Base-by-base conservation (phyloP, 2,888 invertebrate species). In the Eremobia ochroleuca region DNA sequence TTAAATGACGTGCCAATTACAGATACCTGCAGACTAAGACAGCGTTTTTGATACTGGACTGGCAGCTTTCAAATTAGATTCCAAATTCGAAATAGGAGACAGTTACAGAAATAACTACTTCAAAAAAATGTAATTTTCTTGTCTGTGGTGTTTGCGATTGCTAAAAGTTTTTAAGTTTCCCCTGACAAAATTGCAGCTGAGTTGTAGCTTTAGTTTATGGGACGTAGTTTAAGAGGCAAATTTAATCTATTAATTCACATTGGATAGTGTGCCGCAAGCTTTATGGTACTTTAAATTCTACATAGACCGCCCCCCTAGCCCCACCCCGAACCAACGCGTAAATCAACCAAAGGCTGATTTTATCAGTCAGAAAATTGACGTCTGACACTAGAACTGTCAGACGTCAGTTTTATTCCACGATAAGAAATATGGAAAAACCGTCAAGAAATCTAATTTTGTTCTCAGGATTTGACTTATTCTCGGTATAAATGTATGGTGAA, bases 291-390 rank as follows among this genome's bases (percentile, higher is more conserved):
- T 21, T 40, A 46, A 65, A 66, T 69, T 2, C 28, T 40, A 72
- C 49, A 28, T 4, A 11, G 3, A 0, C 8, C 2, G 0, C 3
- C 1, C 9, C 6, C 6, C 37, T 1, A 13, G 2, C 13, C 37
- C 18, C 2, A n/a, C 8, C 18, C 4, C n/a, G 2, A 8, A 43
- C 31, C 25, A n/a, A 15, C 31, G 21, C 6, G 8, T 46, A 13
- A 15, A n/a, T 15, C 34, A 18, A 79, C n/a, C n/a, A 13, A 55
- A n/a, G 11, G 11, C 0, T 55, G 4, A n/a, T 55, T 55, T 52
- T 1, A 52, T 9, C 25, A 52, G 25, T 52, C 49, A 25, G 9
- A 52, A 49, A 8, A 49, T 49, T 49, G 21, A 21, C 49, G 49
- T 49, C 49, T 49, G 21, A 21, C 2, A 25, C 8, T 21, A 49